Evolutionary conservation across 2,113 vertebrate species (phyloP).

Genomic region (Pelecanoides urinatrix): DNA sequence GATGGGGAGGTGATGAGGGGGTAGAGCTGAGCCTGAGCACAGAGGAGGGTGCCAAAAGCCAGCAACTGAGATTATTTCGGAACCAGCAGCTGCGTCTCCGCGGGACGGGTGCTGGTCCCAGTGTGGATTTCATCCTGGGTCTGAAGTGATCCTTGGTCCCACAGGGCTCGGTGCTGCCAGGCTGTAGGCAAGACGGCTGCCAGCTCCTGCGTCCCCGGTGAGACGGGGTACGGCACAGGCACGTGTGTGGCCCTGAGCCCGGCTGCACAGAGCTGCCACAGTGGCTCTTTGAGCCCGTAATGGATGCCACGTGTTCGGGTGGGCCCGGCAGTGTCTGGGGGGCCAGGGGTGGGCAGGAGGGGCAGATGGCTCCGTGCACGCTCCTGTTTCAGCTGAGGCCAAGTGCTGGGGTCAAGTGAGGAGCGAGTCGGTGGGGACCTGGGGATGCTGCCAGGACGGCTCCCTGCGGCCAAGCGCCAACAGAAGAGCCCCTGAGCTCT

Average conservation of each 20-base stretch:
- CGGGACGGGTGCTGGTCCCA: background rate
- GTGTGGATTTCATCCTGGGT: background rate
- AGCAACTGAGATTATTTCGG: background rate
- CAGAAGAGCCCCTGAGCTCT: background rate
- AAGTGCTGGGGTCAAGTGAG: background rate
- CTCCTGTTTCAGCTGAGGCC: background rate
- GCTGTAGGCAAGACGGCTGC: background rate
- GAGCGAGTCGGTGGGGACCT: accelerated
- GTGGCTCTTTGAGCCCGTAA: background rate
- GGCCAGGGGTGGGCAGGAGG: accelerated
- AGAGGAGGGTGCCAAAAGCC: background rate
- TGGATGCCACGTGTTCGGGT: background rate
- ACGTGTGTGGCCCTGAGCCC: accelerated
- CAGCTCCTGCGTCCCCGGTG: background rate
- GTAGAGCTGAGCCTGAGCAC: background rate
- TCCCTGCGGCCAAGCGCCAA: accelerated
- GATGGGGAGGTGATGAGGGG: background rate
- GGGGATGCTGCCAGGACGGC: background rate
- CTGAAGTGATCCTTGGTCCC: background rate
- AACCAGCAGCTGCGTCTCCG: background rate
- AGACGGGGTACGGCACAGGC: accelerated
- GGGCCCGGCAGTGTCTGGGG: accelerated
- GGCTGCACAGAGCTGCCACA: background rate
- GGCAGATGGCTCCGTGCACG: accelerated
- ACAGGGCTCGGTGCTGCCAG: background rate